Evolutionary conservation across 92 coral and sea anemone genomes (phyloP), one percentile per base, ranked within the genome.

Genomic region (Porites evermanni): DNA sequence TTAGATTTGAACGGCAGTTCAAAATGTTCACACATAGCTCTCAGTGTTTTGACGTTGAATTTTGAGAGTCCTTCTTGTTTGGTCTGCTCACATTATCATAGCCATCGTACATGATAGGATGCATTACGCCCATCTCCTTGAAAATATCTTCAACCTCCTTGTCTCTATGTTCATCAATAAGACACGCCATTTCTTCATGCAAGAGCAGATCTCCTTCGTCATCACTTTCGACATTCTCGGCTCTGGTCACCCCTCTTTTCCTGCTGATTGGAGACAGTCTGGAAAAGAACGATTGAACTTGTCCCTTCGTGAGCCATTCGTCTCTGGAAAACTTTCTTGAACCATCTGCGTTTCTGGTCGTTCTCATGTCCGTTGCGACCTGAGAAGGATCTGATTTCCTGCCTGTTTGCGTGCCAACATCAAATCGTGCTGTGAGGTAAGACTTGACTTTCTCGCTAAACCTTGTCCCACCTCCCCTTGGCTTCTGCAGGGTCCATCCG

Each of bases 31-130:
- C 82, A 78, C 20, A 79, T 79, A 59, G 72, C 60, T 51, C 8
- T 79, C 9, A 66, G 87, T 9, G 70, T 64, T 4, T 53, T 2
- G 1, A 75, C 82, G 6, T 74, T 77, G n/a, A 77, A 74, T 72
- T 8, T 3, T 16, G 61, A 50, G 29, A 82, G 50, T 52, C 7
- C 59, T 19, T 72, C 69, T 1, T 26, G 74, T 11, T 20, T 85
- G 72, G 23, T 70, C 19, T 68, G 76, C 66, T 74, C 90, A 47
- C 93, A 90, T 24, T 20, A 76, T 90, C 90, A 81, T 86, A 70
- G n/a, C 84, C 90, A 75, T 90, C 90, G 32, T 90, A 81, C 53
- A 53, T 80, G 67, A 91, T 91, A 53, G 93, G 90, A 44, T 90
- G 90, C 17, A 60, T 53, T 14, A 86, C 51, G 12, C 84, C 90